These are phyloP conservation scores for Platycheirus rosarum DNA, from an alignment of 2,888 invertebrate species.

Conservation along the genomic window DNA sequence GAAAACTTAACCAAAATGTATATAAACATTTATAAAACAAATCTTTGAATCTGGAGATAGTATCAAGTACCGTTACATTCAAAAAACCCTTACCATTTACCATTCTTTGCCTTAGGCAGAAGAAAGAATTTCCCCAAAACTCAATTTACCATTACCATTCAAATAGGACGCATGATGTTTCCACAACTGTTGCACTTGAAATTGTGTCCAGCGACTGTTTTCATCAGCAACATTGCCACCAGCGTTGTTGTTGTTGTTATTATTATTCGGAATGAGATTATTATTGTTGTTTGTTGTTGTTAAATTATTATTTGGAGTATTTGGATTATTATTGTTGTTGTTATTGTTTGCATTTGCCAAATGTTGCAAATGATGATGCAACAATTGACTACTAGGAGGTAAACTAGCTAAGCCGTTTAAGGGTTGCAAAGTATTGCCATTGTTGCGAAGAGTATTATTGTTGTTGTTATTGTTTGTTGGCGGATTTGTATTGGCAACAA, in stretches of 20 bases:
- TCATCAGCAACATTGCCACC: slow-evolving; percentile 77
- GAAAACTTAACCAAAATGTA: too few relatives aligned
- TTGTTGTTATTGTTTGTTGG: slow-evolving; percentile 74
- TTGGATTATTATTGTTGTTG: slow-evolving; percentile 75
- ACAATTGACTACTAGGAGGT: slow-evolving; percentile 81
- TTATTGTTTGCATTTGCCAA: slow-evolving; percentile 79
- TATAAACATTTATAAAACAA: too few relatives aligned
- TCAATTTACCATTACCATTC: slow-evolving; percentile 79
- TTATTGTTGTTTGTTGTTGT: slow-evolving; percentile 71
- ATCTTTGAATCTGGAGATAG: too few relatives aligned
- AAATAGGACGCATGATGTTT: slow-evolving; percentile 83
- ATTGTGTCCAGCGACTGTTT: slow-evolving; percentile 82
- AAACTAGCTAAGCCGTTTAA: slow-evolving; percentile 77
- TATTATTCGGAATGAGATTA: slow-evolving; percentile 72
- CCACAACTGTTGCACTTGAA: slow-evolving; percentile 83
- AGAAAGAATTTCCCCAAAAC: slow-evolving; percentile 28
- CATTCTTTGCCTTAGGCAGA: slow-evolving; percentile 33
- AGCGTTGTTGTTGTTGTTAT: slow-evolving; percentile 71
- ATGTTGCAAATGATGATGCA: slow-evolving; percentile 82
- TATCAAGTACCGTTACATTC: too few relatives aligned
- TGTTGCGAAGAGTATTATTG: slow-evolving; percentile 63
- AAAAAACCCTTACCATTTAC: slow-evolving; percentile 37
- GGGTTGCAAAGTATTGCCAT: slow-evolving; percentile 65
- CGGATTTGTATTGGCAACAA: slow-evolving; percentile 46
- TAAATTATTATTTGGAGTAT: slow-evolving; percentile 73